Conservation (phyloP, 2,888 invertebrate genomes). For the Diplazon laetatorius region DNA sequence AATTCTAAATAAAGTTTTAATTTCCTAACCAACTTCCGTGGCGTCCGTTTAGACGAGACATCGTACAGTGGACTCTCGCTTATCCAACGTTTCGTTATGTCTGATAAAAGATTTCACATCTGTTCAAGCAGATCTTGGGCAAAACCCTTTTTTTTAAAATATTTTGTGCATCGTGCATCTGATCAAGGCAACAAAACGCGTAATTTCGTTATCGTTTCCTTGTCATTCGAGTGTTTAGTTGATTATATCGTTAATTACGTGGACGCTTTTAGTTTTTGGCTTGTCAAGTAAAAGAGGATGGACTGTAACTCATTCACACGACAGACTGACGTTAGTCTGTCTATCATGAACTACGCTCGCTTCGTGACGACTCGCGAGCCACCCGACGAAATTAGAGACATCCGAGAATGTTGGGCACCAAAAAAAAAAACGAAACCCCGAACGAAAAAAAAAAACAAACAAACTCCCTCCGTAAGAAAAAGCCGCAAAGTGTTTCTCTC, state of each 20-base stretch:
- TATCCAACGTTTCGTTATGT: neutral
- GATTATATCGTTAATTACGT: too few species aligned
- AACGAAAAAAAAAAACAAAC: conserved; percentile 32
- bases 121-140: too few species aligned
- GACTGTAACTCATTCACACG: neutral
- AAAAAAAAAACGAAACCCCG: too few species aligned
- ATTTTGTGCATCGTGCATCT: too few species aligned
- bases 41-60: conserved; percentile 12
- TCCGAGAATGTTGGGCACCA: neutral
- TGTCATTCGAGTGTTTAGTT: too few species aligned
- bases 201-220: too few species aligned
- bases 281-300: neutral
- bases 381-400: too few species aligned
- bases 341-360: conserved; percentile 43
- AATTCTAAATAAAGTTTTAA: conserved; percentile 66
- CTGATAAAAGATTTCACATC: too few species aligned
- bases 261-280: too few species aligned
- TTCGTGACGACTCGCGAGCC: neutral
- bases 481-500: conserved; percentile 60
- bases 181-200: too few species aligned
- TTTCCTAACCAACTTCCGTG: conserved; percentile 48
- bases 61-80: neutral
- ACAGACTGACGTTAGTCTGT: conserved; percentile 30
- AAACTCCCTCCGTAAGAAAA: too few species aligned
- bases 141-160: too few species aligned